These are phyloP conservation scores for Eriosoma lanigerum DNA, from an alignment of 1,140 invertebrate species.

Conservation along the genomic window DNA sequence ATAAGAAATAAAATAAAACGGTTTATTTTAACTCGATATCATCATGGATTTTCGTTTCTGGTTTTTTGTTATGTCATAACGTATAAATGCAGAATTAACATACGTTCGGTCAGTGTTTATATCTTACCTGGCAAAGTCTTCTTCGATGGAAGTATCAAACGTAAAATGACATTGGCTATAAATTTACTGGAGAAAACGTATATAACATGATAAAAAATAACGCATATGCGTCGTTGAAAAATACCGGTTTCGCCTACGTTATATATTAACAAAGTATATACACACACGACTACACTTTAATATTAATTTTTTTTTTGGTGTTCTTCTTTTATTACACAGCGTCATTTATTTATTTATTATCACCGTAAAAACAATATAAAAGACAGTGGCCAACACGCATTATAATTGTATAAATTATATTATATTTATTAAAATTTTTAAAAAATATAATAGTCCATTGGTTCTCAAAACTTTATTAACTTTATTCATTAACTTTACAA, in stretches of 20 bases:
- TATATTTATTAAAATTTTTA: no score
- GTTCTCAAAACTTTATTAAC: no score
- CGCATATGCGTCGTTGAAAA: background rate
- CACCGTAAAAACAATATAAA: slow-evolving; percentile 24
- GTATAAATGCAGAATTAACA: background rate
- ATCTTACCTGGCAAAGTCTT: background rate
- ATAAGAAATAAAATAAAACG: no score
- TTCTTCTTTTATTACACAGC: slow-evolving; percentile 25
- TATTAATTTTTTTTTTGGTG: background rate
- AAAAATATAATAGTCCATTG: no score
- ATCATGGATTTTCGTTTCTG: background rate
- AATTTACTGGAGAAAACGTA: background rate
- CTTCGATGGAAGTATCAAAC: background rate
- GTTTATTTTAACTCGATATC: slow-evolving; percentile 11
- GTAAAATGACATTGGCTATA: slow-evolving; percentile 11
- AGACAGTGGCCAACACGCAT: background rate
- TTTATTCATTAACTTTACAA: no score
- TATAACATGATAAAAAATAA: background rate
- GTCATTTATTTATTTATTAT: slow-evolving; percentile 36
- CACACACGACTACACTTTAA: background rate
- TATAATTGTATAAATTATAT: no score
- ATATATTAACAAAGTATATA: background rate
- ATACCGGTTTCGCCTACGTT: slow-evolving; percentile 43
- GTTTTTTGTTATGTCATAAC: background rate
- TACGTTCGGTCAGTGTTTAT: background rate